phyloP scores from a whole-genome alignment of 2,888 invertebrate species.

The Anodontia alba region DNA sequence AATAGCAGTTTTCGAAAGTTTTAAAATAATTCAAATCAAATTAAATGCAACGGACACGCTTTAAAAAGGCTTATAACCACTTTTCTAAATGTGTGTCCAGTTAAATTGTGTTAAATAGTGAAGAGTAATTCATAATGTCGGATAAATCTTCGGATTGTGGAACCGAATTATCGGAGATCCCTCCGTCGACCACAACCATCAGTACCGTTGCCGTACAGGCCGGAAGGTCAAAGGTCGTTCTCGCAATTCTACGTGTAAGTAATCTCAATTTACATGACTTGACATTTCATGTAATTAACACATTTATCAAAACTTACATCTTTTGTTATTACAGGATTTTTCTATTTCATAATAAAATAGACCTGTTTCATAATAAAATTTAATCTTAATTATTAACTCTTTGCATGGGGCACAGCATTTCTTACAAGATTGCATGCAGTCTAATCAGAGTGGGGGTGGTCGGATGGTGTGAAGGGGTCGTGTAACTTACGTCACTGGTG shows the following conservation, averaged over 20 bases:
- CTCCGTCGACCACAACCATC: conserved; percentile 89
- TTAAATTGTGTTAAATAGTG: conserved; percentile 12
- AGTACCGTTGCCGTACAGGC: conserved; percentile 96
- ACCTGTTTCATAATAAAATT: too few species aligned
- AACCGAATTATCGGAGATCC: conserved; percentile 79
- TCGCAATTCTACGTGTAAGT: conserved; percentile 94
- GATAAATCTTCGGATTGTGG: conserved; percentile 70
- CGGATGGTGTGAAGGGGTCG: too few species aligned
- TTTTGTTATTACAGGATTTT: too few species aligned
- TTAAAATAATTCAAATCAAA: conserved; percentile 27
- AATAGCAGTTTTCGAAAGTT: conserved; percentile 24
- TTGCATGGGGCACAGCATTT: too few species aligned
- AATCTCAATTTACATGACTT: too few species aligned
- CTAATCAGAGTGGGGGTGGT: too few species aligned
- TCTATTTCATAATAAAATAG: too few species aligned
- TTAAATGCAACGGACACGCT: conserved; percentile 17
- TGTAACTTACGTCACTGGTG: too few species aligned
- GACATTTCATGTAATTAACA: not conserved
- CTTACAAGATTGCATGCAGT: too few species aligned
- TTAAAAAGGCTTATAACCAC: conserved; percentile 16
- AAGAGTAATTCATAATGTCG: conserved; percentile 67
- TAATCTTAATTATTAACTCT: too few species aligned
- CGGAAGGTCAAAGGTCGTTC: conserved; percentile 93
- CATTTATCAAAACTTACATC: too few species aligned
- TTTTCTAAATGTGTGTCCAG: conserved; percentile 56